Percentiles rank a stretch among this genome's conserved stretches.
phyloP scores from a whole-genome alignment of 1,140 invertebrate genomes.

The Carcinoscorpius rotundicauda region DNA sequence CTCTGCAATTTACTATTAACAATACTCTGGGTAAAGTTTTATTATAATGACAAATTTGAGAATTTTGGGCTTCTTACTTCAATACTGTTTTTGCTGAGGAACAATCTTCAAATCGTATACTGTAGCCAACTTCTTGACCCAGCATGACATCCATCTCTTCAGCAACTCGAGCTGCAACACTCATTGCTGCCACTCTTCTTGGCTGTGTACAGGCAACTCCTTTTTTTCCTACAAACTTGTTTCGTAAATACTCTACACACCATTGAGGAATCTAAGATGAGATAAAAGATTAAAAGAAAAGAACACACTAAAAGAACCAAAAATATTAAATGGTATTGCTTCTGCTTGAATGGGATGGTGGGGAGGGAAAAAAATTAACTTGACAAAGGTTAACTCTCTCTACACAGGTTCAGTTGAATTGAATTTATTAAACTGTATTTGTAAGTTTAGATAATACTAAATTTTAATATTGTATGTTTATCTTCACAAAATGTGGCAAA shows the following conservation, averaged over 20 bases:
- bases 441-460: too few species aligned
- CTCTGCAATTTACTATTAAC: too few species aligned
- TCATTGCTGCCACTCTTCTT: slow-evolving; percentile 96
- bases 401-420: too few species aligned
- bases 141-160: slow-evolving; percentile 98
- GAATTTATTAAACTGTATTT: too few species aligned
- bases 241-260: slow-evolving; percentile 79
- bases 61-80: slow-evolving; percentile 39
- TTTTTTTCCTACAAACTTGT: slow-evolving; percentile 46
- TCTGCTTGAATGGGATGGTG: too few species aligned
- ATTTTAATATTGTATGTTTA: too few species aligned
- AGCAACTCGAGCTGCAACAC: slow-evolving; percentile 91
- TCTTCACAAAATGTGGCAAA: too few species aligned
- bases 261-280: slow-evolving; percentile 49
- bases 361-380: too few species aligned
- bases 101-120: slow-evolving; percentile 99
- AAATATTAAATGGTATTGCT: too few species aligned
- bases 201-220: slow-evolving; percentile 97
- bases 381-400: too few species aligned
- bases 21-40: too few species aligned
- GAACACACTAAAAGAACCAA: background rate
- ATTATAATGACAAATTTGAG: too few species aligned
- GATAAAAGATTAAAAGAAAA: slow-evolving; percentile 8
- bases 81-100: slow-evolving; percentile 84
- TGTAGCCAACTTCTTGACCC: slow-evolving; percentile 98